Base-by-base conservation (phyloP, 2,797 vertebrate genomes). In the Aldrovandia affinis region DNA sequence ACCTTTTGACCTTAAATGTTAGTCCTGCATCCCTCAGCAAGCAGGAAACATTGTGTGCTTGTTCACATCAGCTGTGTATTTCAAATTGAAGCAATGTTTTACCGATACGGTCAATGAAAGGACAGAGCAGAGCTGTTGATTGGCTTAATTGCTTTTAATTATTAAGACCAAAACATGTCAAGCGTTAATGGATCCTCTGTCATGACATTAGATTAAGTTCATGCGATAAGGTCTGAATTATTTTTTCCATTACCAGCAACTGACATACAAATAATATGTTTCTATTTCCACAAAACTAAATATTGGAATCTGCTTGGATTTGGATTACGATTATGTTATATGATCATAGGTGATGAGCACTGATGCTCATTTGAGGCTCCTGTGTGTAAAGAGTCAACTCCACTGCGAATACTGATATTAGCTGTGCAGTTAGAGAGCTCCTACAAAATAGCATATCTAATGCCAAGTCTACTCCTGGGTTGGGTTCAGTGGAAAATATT, bases 401-500 rank as follows among this genome's bases (percentile, higher is more conserved):
- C 47, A 6, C 47, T 50, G n/a, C n/a, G n/a, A n/a, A n/a, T n/a
- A n/a, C n/a, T n/a, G n/a, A n/a, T n/a, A n/a, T n/a, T n/a, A n/a
- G n/a, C n/a, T n/a, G n/a, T 68, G 63, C 9, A 30, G 33, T 25
- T 2, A n/a, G 10, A 18, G 22, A 39, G 25, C 7, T 77, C 39
- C 20, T 77, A 10, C 25, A 80, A 47, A 78, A 44, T 63, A 55
- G 39, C 47, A 80, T 55, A 80, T 77, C 81, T 10, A 57, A 75
- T 50, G 68, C 61, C 83, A 44, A 63, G 14, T 57, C 36, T 70
- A 65, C 61, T 55, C 61, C 77, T 70, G 59, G 78, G 78, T 55
- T 61, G 65, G 44, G n/a, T 52, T 84, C 63, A 30, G 28, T 84
- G 83, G 83, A 84, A 84, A 80, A 63, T 84, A 39, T 84, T 80